Evolutionary conservation across 2,888 invertebrate genomes (phyloP).

Genomic region (Leucoptera coffeella): DNA sequence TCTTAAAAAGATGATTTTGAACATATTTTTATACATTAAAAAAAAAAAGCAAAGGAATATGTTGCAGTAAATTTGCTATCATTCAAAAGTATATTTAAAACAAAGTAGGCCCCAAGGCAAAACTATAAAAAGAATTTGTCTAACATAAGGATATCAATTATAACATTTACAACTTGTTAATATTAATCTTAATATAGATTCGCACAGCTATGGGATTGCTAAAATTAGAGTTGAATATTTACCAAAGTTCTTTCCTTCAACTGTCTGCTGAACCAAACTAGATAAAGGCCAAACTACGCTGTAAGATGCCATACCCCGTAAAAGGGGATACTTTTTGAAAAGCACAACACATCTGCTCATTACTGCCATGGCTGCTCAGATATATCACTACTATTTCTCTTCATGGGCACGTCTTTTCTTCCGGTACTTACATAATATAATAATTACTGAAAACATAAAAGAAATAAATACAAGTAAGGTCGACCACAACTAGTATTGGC

Average conservation of each 20-base stretch:
- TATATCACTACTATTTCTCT: too few species aligned
- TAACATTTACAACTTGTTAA: not conserved
- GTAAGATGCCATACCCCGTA: slow-evolving; percentile 64
- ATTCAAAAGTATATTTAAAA: too few species aligned
- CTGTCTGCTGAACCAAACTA: slow-evolving; percentile 65
- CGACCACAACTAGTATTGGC: too few species aligned
- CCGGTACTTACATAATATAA: too few species aligned
- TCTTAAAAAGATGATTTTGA: too few species aligned
- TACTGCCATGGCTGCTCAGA: slow-evolving; percentile 16
- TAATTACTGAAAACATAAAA: too few species aligned
- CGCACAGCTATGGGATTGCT: not conserved
- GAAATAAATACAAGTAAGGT: too few species aligned
- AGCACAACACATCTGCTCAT: slow-evolving; percentile 21
- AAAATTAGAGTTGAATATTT: slow-evolving; percentile 13
- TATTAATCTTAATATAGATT: not conserved
- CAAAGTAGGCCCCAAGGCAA: not conserved
- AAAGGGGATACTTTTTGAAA: slow-evolving; percentile 33
- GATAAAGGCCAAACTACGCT: slow-evolving; percentile 68
- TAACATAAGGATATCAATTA: not conserved
- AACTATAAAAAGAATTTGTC: not conserved
- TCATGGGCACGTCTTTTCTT: too few species aligned
- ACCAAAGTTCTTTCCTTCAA: slow-evolving; percentile 59
- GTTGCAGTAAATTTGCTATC: too few species aligned
- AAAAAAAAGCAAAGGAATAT: too few species aligned
- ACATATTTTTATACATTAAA: too few species aligned